Percentiles rank a stretch among this genome's conserved stretches.
phyloP scores from a whole-genome alignment of 2,113 vertebrate species.

The Lagopus leucura region DNA sequence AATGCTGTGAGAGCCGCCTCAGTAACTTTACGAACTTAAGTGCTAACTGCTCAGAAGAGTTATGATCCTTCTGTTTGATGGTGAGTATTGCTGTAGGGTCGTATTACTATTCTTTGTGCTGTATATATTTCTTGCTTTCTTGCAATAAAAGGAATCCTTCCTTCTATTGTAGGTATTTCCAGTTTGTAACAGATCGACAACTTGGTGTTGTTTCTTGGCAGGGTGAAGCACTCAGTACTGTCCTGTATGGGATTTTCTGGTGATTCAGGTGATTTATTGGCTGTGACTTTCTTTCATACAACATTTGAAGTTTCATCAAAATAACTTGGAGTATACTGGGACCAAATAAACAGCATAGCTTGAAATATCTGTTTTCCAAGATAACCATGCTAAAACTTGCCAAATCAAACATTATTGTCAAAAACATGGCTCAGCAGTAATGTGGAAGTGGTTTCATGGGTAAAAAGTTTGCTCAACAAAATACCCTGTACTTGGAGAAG shows the following conservation, averaged over 20 bases:
- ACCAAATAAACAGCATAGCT: conserved; percentile 29
- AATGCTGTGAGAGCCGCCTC: not conserved
- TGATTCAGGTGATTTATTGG: conserved; percentile 27
- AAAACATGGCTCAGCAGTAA: conserved; percentile 9
- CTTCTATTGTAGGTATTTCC: conserved; percentile 9
- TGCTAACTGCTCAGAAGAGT: conserved; percentile 42
- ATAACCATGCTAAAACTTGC: conserved; percentile 21
- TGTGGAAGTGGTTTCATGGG: conserved; percentile 39
- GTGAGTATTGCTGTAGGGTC: conserved; percentile 18
- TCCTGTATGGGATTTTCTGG: not conserved
- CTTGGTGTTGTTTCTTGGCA: conserved; percentile 42
- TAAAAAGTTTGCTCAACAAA: conserved; percentile 32
- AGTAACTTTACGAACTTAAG: conserved; percentile 32
- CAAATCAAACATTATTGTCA: conserved; percentile 43
- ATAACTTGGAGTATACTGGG: conserved; percentile 26
- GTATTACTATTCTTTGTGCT: conserved; percentile 40
- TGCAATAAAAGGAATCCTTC: conserved; percentile 22
- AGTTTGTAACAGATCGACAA: conserved; percentile 44
- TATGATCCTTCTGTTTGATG: conserved; percentile 34
- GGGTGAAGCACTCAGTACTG: not conserved
- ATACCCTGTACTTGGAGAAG: not conserved
- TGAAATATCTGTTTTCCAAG: conserved; percentile 31
- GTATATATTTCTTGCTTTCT: conserved; percentile 14
- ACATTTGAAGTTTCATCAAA: conserved; percentile 42
- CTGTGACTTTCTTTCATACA: conserved; percentile 15